Evolutionary conservation across 2,888 invertebrate species (phyloP).

Genomic region (Oeneis ivallda): DNA sequence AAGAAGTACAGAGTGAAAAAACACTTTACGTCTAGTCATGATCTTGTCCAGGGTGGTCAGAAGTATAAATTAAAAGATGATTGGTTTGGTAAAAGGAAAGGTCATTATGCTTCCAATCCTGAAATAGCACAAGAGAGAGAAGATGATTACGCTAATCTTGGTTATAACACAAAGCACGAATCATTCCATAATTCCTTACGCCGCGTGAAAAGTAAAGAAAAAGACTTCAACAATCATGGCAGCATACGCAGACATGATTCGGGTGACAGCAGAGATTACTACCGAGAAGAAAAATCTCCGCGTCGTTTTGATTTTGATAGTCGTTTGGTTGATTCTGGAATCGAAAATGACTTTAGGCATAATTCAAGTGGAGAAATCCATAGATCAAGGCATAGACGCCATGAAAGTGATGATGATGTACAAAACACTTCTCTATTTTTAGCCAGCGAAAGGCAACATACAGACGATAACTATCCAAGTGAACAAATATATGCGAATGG

Average conservation of each 20-base stretch:
- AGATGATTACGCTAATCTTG: conserved; percentile 74
- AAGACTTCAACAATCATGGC: conserved; percentile 60
- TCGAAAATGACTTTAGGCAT: conserved; percentile 89
- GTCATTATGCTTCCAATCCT: conserved; percentile 83
- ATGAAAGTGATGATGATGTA: conserved; percentile 87
- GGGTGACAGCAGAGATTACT: conserved; percentile 77
- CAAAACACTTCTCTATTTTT: conserved; percentile 85
- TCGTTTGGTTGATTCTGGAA: conserved; percentile 88
- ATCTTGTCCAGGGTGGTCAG: conserved; percentile 67
- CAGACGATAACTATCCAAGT: conserved; percentile 83
- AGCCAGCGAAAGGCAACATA: conserved; percentile 87
- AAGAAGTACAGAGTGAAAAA: conserved; percentile 76
- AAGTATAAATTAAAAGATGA: conserved; percentile 74
- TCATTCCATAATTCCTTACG: conserved; percentile 84
- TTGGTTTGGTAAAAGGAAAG: conserved; percentile 72
- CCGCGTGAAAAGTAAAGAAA: conserved; percentile 80
- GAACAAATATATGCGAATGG: conserved; percentile 75
- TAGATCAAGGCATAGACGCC: conserved; percentile 58
- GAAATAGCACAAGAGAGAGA: conserved; percentile 81
- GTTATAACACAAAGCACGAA: conserved; percentile 65
- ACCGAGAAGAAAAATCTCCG: conserved; percentile 68
- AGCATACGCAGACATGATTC: conserved; percentile 70
- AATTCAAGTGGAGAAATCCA: conserved; percentile 84
- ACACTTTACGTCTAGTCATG: conserved; percentile 75
- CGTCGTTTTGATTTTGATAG: conserved; percentile 80